Evolutionary conservation across 2,888 invertebrate species (phyloP).

Genomic region (Philonicus albiceps): DNA sequence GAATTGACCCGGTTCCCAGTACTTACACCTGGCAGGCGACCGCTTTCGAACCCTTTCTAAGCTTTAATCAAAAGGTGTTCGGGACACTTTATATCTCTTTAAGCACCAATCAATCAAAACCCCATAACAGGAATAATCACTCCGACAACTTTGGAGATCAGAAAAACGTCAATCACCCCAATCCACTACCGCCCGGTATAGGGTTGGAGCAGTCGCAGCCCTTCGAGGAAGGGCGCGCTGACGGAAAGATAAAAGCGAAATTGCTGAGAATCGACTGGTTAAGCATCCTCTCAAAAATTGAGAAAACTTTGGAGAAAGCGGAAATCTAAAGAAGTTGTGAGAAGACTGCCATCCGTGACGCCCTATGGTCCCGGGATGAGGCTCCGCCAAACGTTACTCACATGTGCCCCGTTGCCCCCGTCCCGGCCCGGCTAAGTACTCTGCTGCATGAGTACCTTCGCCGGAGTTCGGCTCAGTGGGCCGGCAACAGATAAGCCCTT

Average conservation of each 20-base stretch:
- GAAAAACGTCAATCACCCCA: conserved; percentile 19
- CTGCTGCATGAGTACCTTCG: conserved; percentile 32
- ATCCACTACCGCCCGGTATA: background rate
- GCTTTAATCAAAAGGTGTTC: conserved; percentile 11
- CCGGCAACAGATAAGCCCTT: conserved; percentile 42
- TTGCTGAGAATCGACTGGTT: conserved; percentile 7
- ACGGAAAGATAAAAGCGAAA: background rate
- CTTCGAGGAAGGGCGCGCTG: background rate
- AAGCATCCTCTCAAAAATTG: background rate
- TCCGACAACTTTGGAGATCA: conserved; percentile 26
- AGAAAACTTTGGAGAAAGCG: conserved; percentile 2
- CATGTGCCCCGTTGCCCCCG: background rate
- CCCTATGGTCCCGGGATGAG: background rate
- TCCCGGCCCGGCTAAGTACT: conserved; percentile 9
- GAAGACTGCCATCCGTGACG: background rate
- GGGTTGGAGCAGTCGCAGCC: background rate
- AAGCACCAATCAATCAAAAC: conserved; percentile 35
- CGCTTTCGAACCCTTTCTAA: conserved; percentile 13
- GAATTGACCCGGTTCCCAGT: background rate
- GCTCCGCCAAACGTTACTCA: background rate
- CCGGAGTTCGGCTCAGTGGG: conserved; percentile 38
- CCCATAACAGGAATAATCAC: conserved; percentile 31
- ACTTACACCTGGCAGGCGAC: background rate
- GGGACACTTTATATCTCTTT: conserved; percentile 19
- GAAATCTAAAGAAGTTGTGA: conserved; percentile 33